Conservation (phyloP, 2,888 invertebrate genomes). For the Latrodectus hesperus region DNA sequence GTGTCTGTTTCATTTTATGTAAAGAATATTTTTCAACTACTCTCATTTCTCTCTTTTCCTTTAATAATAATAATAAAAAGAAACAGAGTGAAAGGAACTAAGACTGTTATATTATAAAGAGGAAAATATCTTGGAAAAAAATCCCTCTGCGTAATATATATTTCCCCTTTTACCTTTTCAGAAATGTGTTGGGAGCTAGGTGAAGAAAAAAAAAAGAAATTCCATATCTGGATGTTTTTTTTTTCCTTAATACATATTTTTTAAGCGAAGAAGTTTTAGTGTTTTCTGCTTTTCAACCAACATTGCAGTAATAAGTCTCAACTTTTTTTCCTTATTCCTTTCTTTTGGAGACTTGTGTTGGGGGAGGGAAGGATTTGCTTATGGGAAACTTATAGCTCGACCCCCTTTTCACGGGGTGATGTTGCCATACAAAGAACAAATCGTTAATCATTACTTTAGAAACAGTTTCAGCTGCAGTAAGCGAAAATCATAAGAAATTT, state of each 20-base stretch:
- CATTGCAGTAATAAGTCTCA: conserved; percentile 57
- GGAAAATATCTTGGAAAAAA: neutral
- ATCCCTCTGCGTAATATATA: conserved; percentile 16
- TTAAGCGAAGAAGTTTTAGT: conserved; percentile 12
- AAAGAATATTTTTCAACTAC: neutral
- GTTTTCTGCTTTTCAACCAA: conserved; percentile 2
- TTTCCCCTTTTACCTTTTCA: conserved; percentile 13
- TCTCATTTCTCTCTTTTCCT: conserved; percentile 1
- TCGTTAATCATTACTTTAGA: conserved; percentile 59
- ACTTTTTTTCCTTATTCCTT: conserved; percentile 3
- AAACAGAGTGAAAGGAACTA: neutral
- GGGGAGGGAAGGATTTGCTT: neutral
- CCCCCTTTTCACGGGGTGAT: neutral
- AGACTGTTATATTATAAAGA: neutral
- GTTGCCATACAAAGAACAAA: conserved; percentile 36
- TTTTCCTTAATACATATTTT: neutral
- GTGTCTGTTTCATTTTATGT: conserved; percentile 21
- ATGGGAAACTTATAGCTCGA: neutral
- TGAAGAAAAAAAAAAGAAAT: neutral
- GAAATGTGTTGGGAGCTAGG: neutral
- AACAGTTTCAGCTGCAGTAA: conserved; percentile 16
- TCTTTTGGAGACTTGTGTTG: conserved; percentile 11
- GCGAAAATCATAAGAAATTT: conserved; percentile 33
- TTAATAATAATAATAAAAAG: conserved; percentile 7
- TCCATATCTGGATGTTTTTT: neutral